A percentile compares a stretch with the other conserved stretches of the same genome.
phyloP scores from a whole-genome alignment of 2,113 vertebrate species.

The Australoheros scitulus region DNA sequence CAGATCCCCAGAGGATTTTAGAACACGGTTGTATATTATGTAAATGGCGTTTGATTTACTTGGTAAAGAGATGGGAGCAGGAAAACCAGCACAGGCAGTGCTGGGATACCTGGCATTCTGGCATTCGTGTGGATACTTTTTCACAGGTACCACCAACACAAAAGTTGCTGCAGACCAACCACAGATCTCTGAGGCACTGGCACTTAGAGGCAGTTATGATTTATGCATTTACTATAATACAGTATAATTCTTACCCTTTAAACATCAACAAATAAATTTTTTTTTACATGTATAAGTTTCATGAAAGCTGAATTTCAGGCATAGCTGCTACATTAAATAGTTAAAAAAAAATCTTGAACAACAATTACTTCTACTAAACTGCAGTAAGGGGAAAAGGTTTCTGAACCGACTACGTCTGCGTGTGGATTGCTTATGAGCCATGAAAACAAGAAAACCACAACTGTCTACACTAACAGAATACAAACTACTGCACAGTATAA shows the following conservation, averaged over 20 bases:
- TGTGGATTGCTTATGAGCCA: background rate
- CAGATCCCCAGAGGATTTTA: background rate
- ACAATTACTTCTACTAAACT: background rate
- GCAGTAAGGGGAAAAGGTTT: background rate
- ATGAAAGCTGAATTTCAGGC: background rate
- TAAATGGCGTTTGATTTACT: background rate
- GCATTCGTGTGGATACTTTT: background rate
- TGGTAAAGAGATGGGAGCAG: background rate
- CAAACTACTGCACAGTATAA: background rate
- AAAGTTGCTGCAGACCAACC: background rate
- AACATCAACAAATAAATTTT: too few species aligned
- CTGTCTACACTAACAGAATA: background rate
- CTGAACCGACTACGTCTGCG: background rate
- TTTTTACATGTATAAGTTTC: too few species aligned
- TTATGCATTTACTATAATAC: too few species aligned
- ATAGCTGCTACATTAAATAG: background rate
- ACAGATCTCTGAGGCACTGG: background rate
- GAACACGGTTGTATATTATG: background rate
- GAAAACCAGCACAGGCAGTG: background rate
- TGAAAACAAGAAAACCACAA: background rate
- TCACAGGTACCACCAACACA: slow-evolving; percentile 3
- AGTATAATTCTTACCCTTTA: too few species aligned
- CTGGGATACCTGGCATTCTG: background rate
- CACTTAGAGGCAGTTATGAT: background rate
- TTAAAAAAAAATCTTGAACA: background rate